Evolutionary conservation across 1,140 invertebrate species (phyloP), one percentile per base, ranked within the genome.

Genomic region (Kradibia gibbosae): DNA sequence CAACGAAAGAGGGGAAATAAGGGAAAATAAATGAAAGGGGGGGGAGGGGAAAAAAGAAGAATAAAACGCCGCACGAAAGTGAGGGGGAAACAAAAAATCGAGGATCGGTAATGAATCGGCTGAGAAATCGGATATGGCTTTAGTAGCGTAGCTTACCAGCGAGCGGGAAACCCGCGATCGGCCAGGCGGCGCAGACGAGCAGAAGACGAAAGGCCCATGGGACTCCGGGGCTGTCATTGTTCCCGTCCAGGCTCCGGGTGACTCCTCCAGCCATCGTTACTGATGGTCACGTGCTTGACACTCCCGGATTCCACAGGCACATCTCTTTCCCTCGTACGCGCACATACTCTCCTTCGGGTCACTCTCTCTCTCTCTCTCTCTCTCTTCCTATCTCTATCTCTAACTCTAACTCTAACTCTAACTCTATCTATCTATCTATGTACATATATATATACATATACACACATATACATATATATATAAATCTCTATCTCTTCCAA

Each of bases 91-190:
- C 2, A n/a, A n/a, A n/a, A n/a, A n/a, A n/a, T n/a, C n/a, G n/a
- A n/a, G n/a, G n/a, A n/a, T n/a, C n/a, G n/a, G n/a, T n/a, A n/a
- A n/a, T n/a, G n/a, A n/a, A n/a, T n/a, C n/a, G n/a, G n/a, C n/a
- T n/a, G n/a, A n/a, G n/a, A n/a, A n/a, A n/a, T n/a, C n/a, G n/a
- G n/a, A n/a, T n/a, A n/a, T n/a, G n/a, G n/a, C n/a, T n/a, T n/a
- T n/a, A n/a, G n/a, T n/a, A n/a, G n/a, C n/a, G n/a, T 1, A 34
- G 42, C 75, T 77, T 17, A 77, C 75, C 70, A 60, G 81, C 74
- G 55, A 80, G 60, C 55, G 73, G 65, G 76, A 83, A 73, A 50
- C 45, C 57, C 79, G 77, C 82, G 0, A 83, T 53, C 20, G 82
- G n/a, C 55, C 80, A 85, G 36, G 45, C 25, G 28, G 76, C 42